Evolutionary conservation across 1,140 invertebrate species (phyloP), one percentile per base, ranked within the genome.

Genomic region (Acromyrmex heyeri): DNA sequence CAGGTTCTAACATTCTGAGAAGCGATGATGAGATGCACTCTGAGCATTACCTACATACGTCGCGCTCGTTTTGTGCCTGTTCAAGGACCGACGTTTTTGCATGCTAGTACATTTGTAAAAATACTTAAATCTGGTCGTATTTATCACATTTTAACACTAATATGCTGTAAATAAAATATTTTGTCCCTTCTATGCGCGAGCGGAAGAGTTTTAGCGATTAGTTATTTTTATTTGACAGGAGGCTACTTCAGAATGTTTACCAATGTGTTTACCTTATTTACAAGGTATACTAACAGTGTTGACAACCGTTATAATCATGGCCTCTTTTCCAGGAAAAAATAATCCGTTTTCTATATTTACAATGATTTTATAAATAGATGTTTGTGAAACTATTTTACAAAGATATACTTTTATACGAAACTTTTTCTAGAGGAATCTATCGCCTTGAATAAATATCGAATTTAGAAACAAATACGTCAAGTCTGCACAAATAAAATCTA

Each of bases 51-150:
- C 21, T 44, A 44, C 14, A 55, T 50, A 10, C 14, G 14, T 77
- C 14, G 27, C 38, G 27, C 8, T n/a, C 48, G 14, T 69, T 69
- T 14, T 16, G 27, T 48, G 70, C 86, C 69, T 70, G 38, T 83
- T 81, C 21, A 69, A 65, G 30, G 59, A 75, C 44, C 1, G 34
- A 67, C 61, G 27, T 57, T 57, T 53, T 57, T 61, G 55, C 55
- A 83, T 50, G 55, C 76, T 76, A 55, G 24, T 16, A 78, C 27
- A 81, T 55, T 87, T 90, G 89, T 90, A 90, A 90, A 87, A 88
- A 79, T 78, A 90, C 53, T 55, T 21, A 59, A 64, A 79, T 85
- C 67, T 55, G 75, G 53, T 70, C 30, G 72, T 61, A 77, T 62
- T 83, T 78, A 55, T 75, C 86, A 38, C 48, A 83, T 82, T 73